Percentiles rank a stretch among this genome's conserved stretches.
Conservation (phyloP, 64 coral and sea anemone species). For the Stichodactyla mertensii region DNA sequence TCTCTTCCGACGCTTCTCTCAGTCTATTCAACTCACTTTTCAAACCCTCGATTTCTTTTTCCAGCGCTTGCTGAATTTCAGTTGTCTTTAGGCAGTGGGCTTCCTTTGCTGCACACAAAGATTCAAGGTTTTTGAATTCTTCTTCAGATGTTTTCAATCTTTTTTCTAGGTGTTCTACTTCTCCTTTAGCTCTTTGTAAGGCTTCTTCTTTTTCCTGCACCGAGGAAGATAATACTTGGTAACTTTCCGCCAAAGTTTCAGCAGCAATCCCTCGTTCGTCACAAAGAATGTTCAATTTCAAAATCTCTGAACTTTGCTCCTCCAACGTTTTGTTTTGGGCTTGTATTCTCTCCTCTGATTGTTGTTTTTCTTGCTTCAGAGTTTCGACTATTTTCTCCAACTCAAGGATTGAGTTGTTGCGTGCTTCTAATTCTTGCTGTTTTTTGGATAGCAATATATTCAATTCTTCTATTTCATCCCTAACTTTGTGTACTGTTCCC, state of each 20-base stretch:
- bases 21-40: constrained; percentile 27
- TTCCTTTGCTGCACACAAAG: constrained; percentile 30
- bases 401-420: background rate
- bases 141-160: constrained; percentile 50
- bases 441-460: background rate
- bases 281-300: constrained; percentile 2
- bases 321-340: constrained; percentile 32
- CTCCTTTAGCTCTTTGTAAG: constrained; percentile 37
- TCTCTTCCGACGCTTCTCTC: constrained; percentile 31
- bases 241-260: constrained; percentile 38
- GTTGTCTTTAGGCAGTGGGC: constrained; percentile 6
- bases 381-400: background rate
- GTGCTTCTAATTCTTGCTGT: background rate
- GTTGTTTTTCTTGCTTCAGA: constrained; percentile 40
- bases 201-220: constrained; percentile 57
- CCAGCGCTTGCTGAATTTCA: constrained; percentile 25
- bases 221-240: constrained; percentile 18
- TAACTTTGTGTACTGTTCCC: background rate
- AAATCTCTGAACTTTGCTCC: constrained; percentile 12
- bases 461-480: background rate
- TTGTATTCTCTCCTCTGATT: constrained; percentile 8
- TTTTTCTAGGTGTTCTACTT: constrained; percentile 32
- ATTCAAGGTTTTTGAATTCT: constrained; percentile 37
- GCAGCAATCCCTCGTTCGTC: constrained; percentile 36
- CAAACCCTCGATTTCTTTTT: constrained; percentile 40